phyloP scores from a whole-genome alignment of 1,140 invertebrate genomes.

The Bombus confusus region DNA sequence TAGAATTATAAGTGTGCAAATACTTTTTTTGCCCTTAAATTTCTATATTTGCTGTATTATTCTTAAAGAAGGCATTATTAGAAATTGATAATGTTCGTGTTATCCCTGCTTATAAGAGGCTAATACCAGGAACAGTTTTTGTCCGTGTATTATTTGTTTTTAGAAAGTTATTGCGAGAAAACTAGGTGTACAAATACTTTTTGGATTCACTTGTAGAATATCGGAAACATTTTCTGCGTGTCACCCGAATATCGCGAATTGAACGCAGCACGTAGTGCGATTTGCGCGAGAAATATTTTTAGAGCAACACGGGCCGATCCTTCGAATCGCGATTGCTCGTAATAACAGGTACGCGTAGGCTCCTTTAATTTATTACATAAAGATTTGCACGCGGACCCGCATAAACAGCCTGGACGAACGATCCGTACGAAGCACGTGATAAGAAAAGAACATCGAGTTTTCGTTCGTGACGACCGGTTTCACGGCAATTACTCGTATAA shows the following conservation, averaged over 20 bases:
- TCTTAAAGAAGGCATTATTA: no score
- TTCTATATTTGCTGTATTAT: no score
- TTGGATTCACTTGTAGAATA: no score
- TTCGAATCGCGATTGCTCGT: not conserved
- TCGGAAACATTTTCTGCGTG: not conserved
- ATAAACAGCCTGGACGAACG: not conserved
- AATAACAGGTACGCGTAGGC: not conserved
- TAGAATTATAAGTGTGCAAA: no score
- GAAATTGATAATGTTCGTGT: no score
- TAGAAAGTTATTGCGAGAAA: no score
- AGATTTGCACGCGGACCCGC: constrained; percentile 14
- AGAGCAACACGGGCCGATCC: not conserved
- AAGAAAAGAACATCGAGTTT: constrained; percentile 3
- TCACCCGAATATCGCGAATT: not conserved
- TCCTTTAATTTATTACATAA: constrained; percentile 14
- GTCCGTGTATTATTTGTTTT: no score
- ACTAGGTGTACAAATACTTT: no score
- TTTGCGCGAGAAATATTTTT: not conserved
- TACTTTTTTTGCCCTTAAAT: no score
- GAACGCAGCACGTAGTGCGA: not conserved
- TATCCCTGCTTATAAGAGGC: no score
- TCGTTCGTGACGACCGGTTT: constrained; percentile 23
- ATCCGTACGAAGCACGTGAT: not conserved
- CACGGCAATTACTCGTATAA: constrained; percentile 31
- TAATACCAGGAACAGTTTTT: no score